Evolutionary conservation across 2,113 vertebrate genomes (phyloP).

Genomic region (Cephalopterus ornatus): DNA sequence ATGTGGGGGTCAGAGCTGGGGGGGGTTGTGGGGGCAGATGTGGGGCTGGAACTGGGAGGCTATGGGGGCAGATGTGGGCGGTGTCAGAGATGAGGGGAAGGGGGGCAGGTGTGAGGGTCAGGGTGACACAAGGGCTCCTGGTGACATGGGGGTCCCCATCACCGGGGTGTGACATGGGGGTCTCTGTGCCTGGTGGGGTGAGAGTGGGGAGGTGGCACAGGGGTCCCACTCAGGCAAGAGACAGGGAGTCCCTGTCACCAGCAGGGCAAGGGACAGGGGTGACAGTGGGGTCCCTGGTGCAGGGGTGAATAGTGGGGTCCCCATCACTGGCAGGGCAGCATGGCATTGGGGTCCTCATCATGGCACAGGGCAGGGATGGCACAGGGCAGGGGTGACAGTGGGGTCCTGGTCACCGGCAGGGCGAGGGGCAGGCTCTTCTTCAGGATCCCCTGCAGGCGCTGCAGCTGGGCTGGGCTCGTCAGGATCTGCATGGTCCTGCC

Average conservation of each 20-base stretch:
- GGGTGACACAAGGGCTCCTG: neutral
- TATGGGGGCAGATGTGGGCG: neutral
- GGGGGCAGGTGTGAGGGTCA: too few species aligned
- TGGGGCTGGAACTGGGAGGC: neutral
- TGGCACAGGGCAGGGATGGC: rapidly evolving
- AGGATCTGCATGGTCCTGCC: conserved; percentile 40
- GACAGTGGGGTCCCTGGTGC: neutral
- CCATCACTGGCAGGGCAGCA: neutral
- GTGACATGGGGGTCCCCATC: neutral
- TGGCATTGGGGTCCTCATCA: rapidly evolving
- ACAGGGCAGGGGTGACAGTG: neutral
- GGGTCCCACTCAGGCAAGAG: neutral
- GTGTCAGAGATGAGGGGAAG: too few species aligned
- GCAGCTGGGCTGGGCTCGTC: neutral
- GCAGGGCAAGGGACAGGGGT: neutral
- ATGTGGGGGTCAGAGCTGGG: neutral
- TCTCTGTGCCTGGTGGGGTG: neutral
- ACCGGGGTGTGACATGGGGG: neutral
- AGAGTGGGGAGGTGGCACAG: neutral
- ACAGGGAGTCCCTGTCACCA: neutral
- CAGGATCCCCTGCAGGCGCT: conserved; percentile 20
- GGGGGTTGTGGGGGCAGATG: neutral
- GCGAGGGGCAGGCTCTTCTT: neutral
- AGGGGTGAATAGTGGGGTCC: neutral
- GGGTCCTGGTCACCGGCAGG: conserved; percentile 8